Evolutionary conservation across 2,797 vertebrate species (phyloP), one percentile per base, ranked within the genome.

Genomic region (Benthosema pterotum): DNA sequence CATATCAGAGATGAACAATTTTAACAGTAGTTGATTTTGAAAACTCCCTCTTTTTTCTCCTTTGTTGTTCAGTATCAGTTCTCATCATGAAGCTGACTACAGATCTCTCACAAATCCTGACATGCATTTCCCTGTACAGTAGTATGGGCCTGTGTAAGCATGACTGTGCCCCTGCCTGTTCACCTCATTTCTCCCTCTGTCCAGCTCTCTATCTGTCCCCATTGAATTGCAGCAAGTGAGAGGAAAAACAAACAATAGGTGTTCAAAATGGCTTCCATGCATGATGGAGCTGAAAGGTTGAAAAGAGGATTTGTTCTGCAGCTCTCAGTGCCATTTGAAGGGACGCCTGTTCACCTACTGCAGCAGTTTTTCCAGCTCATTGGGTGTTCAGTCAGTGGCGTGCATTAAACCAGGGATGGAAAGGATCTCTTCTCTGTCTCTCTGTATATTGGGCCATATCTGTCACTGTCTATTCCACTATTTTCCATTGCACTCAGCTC

Each of bases 361-460:
- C 74, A 75, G 83, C 85, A 79, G 5, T 81, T 86, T 87, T 85
- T 91, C 79, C 80, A 76, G 82, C 71, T 90, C 84, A 84, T 6
- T n/a, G 53, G 50, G 6, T 75, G 46, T 63, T 62, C 3, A 2
- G 32, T 38, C 32, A 38, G 32, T 38, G n/a, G 17, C 47, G 42
- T 18, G 47, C 49, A 18, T 48, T 0, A 48, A 18, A 46, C 28
- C 49, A 48, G 19, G 42, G 12, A 43, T 52, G 32, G 0, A 45
- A 63, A 60, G 65, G 15, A 67, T 62, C 2, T 43, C 4, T 16
- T 38, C 47, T 14, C 57, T 48, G 5, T 22, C 5, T 47, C 18
- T 18, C 42, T 25, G 9, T 19, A 9, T 38, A 38, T 11, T 9
- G 11, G 32, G 32, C 32, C 32, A 38, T 38, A 38, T 38, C 32